phyloP scores from a whole-genome alignment of 2,113 vertebrate genomes.

The Pollimyrus isidori region DNA sequence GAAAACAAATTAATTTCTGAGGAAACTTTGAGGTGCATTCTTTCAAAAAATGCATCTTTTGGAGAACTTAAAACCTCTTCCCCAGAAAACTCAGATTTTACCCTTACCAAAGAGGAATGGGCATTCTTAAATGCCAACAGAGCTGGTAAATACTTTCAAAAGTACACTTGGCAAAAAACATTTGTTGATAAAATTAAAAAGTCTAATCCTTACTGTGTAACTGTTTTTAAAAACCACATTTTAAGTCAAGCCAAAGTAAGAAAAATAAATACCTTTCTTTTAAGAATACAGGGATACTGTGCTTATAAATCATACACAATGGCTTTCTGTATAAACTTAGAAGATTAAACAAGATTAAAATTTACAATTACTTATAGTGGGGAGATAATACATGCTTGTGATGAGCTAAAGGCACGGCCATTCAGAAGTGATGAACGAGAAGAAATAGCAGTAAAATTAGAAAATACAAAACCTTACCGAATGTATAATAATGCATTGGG shows the following conservation, averaged over 20 bases:
- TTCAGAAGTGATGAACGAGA: neutral
- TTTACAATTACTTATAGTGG: neutral
- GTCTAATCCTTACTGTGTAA: neutral
- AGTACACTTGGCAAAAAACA: neutral
- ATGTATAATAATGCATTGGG: too few species aligned
- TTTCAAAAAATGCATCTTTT: neutral
- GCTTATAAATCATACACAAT: neutral
- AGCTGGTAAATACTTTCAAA: neutral
- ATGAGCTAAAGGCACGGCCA: neutral
- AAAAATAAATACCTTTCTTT: neutral
- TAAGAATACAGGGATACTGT: neutral
- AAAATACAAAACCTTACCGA: neutral
- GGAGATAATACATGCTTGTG: neutral
- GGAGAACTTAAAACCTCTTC: neutral
- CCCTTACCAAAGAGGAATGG: neutral
- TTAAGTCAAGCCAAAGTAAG: neutral
- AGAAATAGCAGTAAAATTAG: neutral
- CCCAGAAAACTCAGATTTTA: neutral
- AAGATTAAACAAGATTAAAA: neutral
- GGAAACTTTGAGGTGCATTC: neutral
- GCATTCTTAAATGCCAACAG: neutral
- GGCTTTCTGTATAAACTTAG: neutral
- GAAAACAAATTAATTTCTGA: neutral
- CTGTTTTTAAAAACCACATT: neutral
- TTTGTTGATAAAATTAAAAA: neutral